These are phyloP conservation scores for Zosterops lateralis DNA, from an alignment of 2,113 vertebrate species.

Conservation along the genomic window DNA sequence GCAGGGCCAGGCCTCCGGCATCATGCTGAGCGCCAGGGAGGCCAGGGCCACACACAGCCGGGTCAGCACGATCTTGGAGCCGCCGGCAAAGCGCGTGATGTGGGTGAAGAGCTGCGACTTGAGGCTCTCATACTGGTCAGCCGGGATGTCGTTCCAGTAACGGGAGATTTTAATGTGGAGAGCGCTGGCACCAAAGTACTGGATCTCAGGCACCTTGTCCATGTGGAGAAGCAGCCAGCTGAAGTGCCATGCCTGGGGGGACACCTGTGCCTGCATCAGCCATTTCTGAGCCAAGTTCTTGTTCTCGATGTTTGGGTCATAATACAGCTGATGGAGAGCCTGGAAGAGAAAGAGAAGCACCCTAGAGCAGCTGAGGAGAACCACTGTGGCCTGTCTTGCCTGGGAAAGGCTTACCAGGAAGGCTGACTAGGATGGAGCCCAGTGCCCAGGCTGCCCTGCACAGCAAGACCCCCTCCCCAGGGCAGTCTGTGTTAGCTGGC, in stretches of 20 bases:
- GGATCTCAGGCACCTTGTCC: conserved; percentile 98
- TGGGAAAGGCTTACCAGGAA: not conserved
- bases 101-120: conserved; percentile 96
- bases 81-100: conserved; percentile 91
- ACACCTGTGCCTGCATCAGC: conserved; percentile 99
- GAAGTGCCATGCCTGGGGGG: conserved; percentile 98
- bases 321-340: conserved; percentile 98
- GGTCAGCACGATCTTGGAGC: conserved; percentile 97
- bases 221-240: conserved; percentile 94
- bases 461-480: not conserved
- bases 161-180: conserved; percentile 98
- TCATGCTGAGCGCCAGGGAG: conserved; percentile 95
- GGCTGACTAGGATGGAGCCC: not conserved
- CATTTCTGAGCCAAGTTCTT: conserved; percentile 99
- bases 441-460: not conserved
- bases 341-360: conserved; percentile 64
- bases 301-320: conserved; percentile 98
- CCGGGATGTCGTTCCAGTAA: conserved; percentile 96
- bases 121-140: conserved; percentile 94
- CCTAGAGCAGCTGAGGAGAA: conserved; percentile 18
- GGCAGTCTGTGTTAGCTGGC: not conserved
- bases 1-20: conserved; percentile 96
- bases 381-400: not conserved
- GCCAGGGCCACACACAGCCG: conserved; percentile 95
- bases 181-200: conserved; percentile 97